These are phyloP conservation scores for Sylvia borin DNA, from an alignment of 2,797 vertebrate species.

Conservation along the genomic window DNA sequence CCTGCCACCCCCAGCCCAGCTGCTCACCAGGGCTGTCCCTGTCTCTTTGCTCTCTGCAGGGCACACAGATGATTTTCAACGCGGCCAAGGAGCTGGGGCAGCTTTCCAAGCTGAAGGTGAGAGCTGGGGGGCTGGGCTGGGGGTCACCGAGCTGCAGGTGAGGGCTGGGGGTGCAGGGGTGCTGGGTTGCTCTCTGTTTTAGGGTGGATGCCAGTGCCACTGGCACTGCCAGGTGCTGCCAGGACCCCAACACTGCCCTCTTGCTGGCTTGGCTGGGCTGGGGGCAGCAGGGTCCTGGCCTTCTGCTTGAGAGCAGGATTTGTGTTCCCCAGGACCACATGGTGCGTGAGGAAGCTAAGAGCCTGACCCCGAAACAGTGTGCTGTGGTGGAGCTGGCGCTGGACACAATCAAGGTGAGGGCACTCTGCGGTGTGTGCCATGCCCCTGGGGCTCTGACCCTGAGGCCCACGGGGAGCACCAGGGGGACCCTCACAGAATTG, in stretches of 20 bases:
- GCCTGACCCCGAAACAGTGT: conserved; percentile 95
- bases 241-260: not conserved
- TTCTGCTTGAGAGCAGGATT: not conserved
- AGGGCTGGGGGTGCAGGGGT: conserved; percentile 75
- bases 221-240: not conserved
- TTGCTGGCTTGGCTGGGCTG: not conserved
- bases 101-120: conserved; percentile 96
- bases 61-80: conserved; percentile 98
- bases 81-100: conserved; percentile 98
- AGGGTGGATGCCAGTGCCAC: not conserved
- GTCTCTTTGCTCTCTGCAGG: conserved; percentile 77
- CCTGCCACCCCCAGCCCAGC: accelerated
- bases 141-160: conserved; percentile 88
- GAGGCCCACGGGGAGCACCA: accelerated
- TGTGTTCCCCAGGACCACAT: conserved; percentile 88
- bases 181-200: conserved; percentile 65
- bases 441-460: not conserved
- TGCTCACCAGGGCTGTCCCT: not conserved
- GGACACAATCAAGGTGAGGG: conserved; percentile 95
- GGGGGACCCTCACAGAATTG: not conserved
- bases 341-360: conserved; percentile 97
- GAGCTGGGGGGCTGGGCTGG: conserved; percentile 82
- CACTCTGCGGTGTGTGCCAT: accelerated
- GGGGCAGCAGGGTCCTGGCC: not conserved
- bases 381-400: conserved; percentile 95